Evolutionary conservation across 2,797 vertebrate genomes (phyloP).

Genomic region (Diplodus sargus): DNA sequence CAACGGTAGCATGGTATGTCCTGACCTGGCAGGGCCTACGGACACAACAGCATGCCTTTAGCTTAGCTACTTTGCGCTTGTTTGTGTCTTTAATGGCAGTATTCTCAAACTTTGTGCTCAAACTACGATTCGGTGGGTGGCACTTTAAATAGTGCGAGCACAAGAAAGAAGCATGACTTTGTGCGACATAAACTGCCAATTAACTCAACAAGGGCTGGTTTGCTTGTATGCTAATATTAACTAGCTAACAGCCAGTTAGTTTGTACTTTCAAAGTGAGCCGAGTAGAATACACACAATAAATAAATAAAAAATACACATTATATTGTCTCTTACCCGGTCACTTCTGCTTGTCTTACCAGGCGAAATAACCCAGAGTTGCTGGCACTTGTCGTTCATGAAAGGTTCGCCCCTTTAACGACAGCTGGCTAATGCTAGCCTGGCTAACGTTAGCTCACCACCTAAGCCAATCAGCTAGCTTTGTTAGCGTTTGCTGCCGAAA

Average conservation of each 20-base stretch:
- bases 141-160: rapidly evolving
- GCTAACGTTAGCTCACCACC: slow-evolving; percentile 55
- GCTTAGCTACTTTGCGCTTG: slow-evolving; percentile 26
- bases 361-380: slow-evolving; percentile 4
- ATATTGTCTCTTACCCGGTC: slow-evolving; percentile 32
- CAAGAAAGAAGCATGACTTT: not conserved
- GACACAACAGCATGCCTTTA: slow-evolving; percentile 68
- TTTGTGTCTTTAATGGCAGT: not conserved
- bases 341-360: not conserved
- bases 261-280: slow-evolving; percentile 27
- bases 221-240: slow-evolving; percentile 41
- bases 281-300: not conserved
- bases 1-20: slow-evolving; percentile 55
- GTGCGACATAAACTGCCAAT: not conserved
- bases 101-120: rapidly evolving
- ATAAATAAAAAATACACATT: not conserved
- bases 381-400: slow-evolving; percentile 29
- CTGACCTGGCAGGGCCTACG: slow-evolving; percentile 72
- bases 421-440: slow-evolving; percentile 72
- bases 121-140: rapidly evolving
- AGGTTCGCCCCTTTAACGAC: slow-evolving; percentile 45
- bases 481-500: slow-evolving; percentile 64
- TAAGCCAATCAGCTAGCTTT: slow-evolving; percentile 65
- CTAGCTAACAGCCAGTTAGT: slow-evolving; percentile 40
- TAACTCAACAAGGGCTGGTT: slow-evolving; percentile 8